Evolutionary conservation across 2,797 vertebrate genomes (phyloP), one percentile per base, ranked within the genome.

Genomic region (Mionectes olivaceus): DNA sequence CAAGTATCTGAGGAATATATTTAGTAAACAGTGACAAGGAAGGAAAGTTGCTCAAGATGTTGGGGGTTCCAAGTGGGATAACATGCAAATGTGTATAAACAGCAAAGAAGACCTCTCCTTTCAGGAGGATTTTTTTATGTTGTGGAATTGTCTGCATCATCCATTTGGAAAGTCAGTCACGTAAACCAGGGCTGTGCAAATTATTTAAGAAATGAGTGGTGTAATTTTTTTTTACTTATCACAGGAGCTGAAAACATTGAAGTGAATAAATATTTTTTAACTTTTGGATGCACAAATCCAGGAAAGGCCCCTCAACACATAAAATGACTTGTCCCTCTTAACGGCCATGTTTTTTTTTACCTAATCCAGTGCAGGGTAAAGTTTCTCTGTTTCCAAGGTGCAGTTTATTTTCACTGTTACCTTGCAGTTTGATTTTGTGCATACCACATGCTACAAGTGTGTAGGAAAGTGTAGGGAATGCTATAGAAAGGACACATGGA

Each of bases 371-470:
- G 14, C 13, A 65, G 10, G 23, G 11, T 61, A 37, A 70, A 68
- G 1, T 53, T 77, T 43, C 8, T 69, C 22, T 52, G 70, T 80
- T 63, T 22, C 37, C 41, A 43, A 77, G 10, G 8, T 64, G 37
- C 37, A 56, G 32, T 56, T 64, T 33, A 33, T 35, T 77, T 88
- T 56, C 76, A 17, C 27, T 73, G 23, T 13, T 77, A n/a, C 52
- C 37, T 89, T 83, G 28, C 28, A 69, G 24, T 50, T 33, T 32
- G 13, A 2, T 56, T 68, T 89, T 70, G 28, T 69, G 19, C 14
- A 10, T 50, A 25, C 24, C 2, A 3, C 0, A 0, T n/a, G 11
- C 13, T 44, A 63, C 2, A 12, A 39, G 7, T 47, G 23, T 11
- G 17, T 49, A 53, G 39, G 21, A 43, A 68, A 68, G 4, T 17